Evolutionary conservation across 2,888 invertebrate species (phyloP), one percentile per base, ranked within the genome.

Genomic region (Callyntrura guangdongensis): DNA sequence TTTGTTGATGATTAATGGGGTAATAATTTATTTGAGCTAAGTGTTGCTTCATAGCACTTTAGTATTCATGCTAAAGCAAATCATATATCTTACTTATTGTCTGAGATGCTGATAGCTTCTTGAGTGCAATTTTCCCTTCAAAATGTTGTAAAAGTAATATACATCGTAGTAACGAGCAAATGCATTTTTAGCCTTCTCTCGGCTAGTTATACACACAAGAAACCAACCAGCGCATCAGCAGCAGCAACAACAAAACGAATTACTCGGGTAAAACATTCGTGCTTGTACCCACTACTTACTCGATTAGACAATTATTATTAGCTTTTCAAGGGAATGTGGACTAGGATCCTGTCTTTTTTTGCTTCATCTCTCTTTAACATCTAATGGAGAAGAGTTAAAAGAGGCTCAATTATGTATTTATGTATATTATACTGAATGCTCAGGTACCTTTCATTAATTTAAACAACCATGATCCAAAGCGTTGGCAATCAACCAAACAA

Each of bases 401-500:
- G 12, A 64, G 12, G 9, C 36, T 27, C 82, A 53, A 86, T 49
- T 59, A 79, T 27, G 45, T n/a, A 79, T 56, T 36, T 6, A 12
- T 17, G 53, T 17, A 22, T 45, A 89, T 74, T 83, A 72, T 83
- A 72, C 90, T 82, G 69, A 47, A 67, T 81, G 27, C 25, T 56
- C 74, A 81, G 90, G 90, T 86, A 87, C 64, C 49, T 53, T 64
- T 91, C 90, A 91, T 91, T 91, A 36, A 36, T 36, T 36, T 36
- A 86, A 77, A 72, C 86, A 91, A 77, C 61, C 67, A 74, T 86
- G 82, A 91, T 86, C 72, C 82, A 83, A 91, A 56, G 86, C 82
- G 83, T 87, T 91, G 90, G 86, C 90, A 83, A 77, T 74, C 86
- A 87, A 72, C 86, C 90, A 86, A 86, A 27, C 77, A 83, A 64